A percentile compares a stretch with the other conserved stretches of the same genome.
phyloP scores from a whole-genome alignment of 2,113 vertebrate genomes.

The Uria aalge region DNA sequence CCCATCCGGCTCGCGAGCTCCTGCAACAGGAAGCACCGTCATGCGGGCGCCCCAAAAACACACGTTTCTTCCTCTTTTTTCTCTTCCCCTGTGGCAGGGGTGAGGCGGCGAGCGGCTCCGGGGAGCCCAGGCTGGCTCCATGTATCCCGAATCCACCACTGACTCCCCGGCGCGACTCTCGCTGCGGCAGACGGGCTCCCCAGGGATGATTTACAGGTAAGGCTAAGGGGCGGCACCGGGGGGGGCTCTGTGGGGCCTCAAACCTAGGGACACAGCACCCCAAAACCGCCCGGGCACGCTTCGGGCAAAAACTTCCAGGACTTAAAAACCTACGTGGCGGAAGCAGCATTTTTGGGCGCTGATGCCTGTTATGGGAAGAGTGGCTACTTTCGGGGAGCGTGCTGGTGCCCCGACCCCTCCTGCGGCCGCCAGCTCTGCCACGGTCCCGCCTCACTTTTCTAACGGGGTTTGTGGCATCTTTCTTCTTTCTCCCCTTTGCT shows the following conservation, averaged over 20 bases:
- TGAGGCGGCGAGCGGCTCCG: conserved; percentile 30
- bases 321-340: neutral
- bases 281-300: rapidly evolving
- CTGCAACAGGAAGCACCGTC: neutral
- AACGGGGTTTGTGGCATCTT: conserved; percentile 67
- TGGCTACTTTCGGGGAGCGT: rapidly evolving
- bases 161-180: conserved; percentile 98
- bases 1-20: neutral
- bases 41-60: neutral
- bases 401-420: neutral
- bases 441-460: neutral
- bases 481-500: conserved; percentile 74
- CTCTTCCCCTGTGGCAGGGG: conserved; percentile 24
- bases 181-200: conserved; percentile 93
- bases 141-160: conserved; percentile 99
- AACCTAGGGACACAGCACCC: neutral
- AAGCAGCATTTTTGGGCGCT: rapidly evolving
- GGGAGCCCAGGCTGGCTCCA: conserved; percentile 80
- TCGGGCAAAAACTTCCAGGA: neutral
- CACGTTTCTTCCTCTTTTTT: conserved; percentile 36
- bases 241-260: neutral
- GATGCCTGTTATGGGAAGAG: neutral
- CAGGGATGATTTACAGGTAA: conserved; percentile 99
- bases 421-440: rapidly evolving
- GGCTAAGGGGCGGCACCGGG: neutral